These are phyloP conservation scores for Leptinotarsa juncta DNA, from an alignment of 2,888 invertebrate species.

Conservation along the genomic window DNA sequence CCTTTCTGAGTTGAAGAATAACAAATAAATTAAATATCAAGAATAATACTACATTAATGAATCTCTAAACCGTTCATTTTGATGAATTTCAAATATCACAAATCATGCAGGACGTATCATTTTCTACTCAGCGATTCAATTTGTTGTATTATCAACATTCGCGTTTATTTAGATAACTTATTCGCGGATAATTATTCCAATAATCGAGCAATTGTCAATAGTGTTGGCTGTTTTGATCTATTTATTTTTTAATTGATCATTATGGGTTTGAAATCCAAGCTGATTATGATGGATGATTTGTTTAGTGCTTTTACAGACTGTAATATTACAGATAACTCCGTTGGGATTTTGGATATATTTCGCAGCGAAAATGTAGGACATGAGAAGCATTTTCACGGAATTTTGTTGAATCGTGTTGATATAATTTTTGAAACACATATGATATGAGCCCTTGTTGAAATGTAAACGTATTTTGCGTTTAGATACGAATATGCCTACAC, in stretches of 20 bases:
- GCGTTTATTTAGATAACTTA: conserved; percentile 46
- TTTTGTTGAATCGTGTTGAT: no score
- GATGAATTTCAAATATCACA: not conserved
- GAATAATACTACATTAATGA: not conserved
- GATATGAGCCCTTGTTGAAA: no score
- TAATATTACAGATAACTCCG: not conserved
- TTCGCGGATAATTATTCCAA: conserved; percentile 44
- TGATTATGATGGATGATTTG: conserved; percentile 42
- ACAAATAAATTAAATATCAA: no score
- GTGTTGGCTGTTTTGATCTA: conserved; percentile 44
- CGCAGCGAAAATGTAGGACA: no score
- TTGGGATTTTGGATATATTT: not conserved
- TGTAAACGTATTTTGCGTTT: no score
- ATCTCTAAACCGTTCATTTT: not conserved
- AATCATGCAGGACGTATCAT: not conserved
- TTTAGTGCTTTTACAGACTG: conserved; percentile 24
- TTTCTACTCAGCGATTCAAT: not conserved
- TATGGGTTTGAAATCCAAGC: conserved; percentile 25
- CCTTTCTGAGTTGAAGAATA: no score
- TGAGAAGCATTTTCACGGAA: no score
- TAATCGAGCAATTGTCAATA: conserved; percentile 46
- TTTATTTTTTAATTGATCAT: conserved; percentile 48
- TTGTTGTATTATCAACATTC: conserved; percentile 32
- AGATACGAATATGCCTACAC: no score
- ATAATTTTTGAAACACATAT: no score